These are phyloP conservation scores for Aythya baeri DNA, from an alignment of 2,113 vertebrate genomes.

Conservation along the genomic window DNA sequence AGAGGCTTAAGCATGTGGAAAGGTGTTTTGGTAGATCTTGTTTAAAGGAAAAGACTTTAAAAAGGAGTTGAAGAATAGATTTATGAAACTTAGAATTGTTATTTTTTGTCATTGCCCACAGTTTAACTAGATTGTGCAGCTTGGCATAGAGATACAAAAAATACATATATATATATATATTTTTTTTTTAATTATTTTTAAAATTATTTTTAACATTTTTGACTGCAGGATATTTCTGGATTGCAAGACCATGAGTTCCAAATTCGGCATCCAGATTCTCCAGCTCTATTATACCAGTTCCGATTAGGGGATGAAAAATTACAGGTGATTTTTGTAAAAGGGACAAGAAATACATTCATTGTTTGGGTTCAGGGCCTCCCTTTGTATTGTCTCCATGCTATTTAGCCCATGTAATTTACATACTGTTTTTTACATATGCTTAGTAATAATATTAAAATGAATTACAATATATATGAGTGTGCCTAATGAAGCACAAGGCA, in stretches of 20 bases:
- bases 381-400: not conserved
- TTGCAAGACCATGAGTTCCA: conserved; percentile 97
- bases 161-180: too few species aligned
- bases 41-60: not conserved
- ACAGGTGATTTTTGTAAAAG: conserved; percentile 78
- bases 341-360: not conserved
- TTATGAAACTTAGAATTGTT: not conserved
- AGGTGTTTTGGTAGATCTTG: not conserved
- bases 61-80: not conserved
- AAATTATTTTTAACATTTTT: not conserved
- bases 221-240: conserved; percentile 88
- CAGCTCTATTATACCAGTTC: conserved; percentile 91
- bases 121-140: not conserved
- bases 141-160: not conserved
- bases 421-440: not conserved
- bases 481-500: not conserved
- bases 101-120: not conserved
- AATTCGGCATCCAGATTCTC: conserved; percentile 91
- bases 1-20: not conserved
- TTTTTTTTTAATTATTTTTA: not conserved
- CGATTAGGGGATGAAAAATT: conserved; percentile 96
- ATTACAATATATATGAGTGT: not conserved
- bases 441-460: not conserved
- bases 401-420: not conserved
- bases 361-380: not conserved